These are phyloP conservation scores for Lepetodrilus schrolli DNA, from an alignment of 2,888 invertebrate species.

Conservation along the genomic window DNA sequence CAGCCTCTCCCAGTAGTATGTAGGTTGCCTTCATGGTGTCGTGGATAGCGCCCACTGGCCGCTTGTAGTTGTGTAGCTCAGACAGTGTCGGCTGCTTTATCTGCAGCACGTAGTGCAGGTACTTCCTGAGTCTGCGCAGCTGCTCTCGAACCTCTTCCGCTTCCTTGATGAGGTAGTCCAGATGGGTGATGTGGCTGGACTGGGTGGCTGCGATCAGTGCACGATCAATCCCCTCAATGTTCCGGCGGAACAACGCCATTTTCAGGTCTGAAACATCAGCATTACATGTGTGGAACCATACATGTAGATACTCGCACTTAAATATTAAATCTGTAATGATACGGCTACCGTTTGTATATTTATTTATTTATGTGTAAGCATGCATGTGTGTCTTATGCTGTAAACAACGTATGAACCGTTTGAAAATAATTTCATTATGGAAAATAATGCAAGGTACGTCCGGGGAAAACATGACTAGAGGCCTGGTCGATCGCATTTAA, in stretches of 20 bases:
- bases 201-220: constrained; percentile 43
- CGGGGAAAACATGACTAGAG: too few relatives aligned
- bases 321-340: too few relatives aligned
- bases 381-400: too few relatives aligned
- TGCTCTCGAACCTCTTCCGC: constrained; percentile 51
- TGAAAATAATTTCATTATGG: too few relatives aligned
- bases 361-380: too few relatives aligned
- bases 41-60: constrained; percentile 44
- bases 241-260: constrained; percentile 44
- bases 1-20: constrained; percentile 47
- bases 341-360: too few relatives aligned
- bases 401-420: too few relatives aligned
- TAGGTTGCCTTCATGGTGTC: constrained; percentile 52
- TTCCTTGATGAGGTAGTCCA: constrained; percentile 44
- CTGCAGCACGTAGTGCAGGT: constrained; percentile 46
- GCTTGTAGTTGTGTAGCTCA: constrained; percentile 49
- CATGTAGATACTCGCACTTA: too few relatives aligned
- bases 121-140: constrained; percentile 44
- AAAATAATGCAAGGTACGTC: too few relatives aligned
- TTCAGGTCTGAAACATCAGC: constrained; percentile 47
- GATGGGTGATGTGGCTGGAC: constrained; percentile 43
- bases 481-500: too few relatives aligned
- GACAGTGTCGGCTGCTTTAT: constrained; percentile 46
- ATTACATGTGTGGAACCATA: too few relatives aligned
- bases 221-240: constrained; percentile 40